phyloP scores from a whole-genome alignment of 2,888 invertebrate species.

The Conops quadrifasciatus region DNA sequence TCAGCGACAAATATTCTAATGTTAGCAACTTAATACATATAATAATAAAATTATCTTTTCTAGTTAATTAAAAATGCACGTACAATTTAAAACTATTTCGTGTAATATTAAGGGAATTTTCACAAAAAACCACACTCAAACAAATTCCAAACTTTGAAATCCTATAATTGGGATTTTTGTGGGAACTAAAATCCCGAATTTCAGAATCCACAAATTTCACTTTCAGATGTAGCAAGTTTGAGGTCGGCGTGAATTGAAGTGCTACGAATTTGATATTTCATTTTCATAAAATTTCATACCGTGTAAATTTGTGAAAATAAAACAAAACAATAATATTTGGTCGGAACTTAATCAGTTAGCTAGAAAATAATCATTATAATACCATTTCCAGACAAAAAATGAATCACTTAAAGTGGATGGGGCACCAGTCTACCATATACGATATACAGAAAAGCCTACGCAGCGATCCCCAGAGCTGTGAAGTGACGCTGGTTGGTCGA shows the following conservation, averaged over 20 bases:
- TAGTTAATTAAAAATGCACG: too few relatives aligned
- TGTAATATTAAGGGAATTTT: too few relatives aligned
- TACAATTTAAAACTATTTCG: too few relatives aligned
- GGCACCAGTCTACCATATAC: conserved; percentile 61
- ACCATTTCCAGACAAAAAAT: conserved; percentile 40
- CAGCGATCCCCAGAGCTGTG: conserved; percentile 57
- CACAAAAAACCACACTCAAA: too few relatives aligned
- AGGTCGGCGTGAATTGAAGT: conserved; percentile 34
- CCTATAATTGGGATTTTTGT: too few relatives aligned
- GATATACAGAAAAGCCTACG: conserved; percentile 60
- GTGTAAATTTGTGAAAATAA: conserved; percentile 44
- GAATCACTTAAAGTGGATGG: conserved; percentile 65
- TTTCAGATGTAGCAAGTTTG: conserved; percentile 41
- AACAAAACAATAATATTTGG: conserved; percentile 52
- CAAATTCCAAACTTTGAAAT: too few relatives aligned
- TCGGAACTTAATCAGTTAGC: conserved; percentile 38
- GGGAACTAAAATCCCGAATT: neutral
- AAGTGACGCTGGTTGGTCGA: conserved; percentile 59
- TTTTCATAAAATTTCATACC: conserved; percentile 43
- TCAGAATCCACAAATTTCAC: conserved; percentile 38
- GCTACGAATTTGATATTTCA: conserved; percentile 37
- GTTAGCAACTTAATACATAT: too few relatives aligned
- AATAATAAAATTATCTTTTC: too few relatives aligned
- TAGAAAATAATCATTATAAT: neutral
- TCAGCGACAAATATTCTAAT: too few relatives aligned